A percentile compares a stretch with the other conserved stretches of the same genome.
These are phyloP conservation scores for Eudyptes chrysolophus DNA, from an alignment of 2,113 vertebrate genomes.

Conservation along the genomic window DNA sequence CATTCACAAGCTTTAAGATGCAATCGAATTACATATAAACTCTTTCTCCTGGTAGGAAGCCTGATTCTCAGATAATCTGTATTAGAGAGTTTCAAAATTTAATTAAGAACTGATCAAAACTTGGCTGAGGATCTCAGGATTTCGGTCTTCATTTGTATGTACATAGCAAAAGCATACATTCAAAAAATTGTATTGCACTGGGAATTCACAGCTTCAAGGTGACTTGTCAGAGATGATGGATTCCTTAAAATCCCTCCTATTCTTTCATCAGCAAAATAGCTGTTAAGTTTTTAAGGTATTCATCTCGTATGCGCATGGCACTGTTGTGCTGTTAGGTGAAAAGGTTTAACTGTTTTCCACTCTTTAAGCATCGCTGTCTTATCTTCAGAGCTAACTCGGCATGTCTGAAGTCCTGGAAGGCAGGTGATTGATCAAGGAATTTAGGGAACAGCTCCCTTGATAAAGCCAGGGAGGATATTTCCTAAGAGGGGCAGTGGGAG, in stretches of 20 bases:
- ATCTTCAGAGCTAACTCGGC: constrained; percentile 62
- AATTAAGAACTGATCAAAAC: constrained; percentile 14
- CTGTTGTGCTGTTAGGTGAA: constrained; percentile 52
- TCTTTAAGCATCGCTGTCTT: constrained; percentile 59
- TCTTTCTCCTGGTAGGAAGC: neutral
- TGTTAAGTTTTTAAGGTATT: constrained; percentile 55
- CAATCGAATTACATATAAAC: neutral
- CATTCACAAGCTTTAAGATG: neutral
- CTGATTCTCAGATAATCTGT: neutral
- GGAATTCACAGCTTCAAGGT: constrained; percentile 45
- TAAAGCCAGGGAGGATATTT: constrained; percentile 66
- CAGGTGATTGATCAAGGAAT: constrained; percentile 73
- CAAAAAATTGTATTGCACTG: neutral
- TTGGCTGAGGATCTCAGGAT: neutral
- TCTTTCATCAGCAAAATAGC: constrained; percentile 58
- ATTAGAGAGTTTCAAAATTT: neutral
- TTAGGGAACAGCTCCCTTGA: constrained; percentile 61
- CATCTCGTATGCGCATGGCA: neutral
- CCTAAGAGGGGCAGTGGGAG: constrained; percentile 43
- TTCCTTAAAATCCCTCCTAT: constrained; percentile 55
- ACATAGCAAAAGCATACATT: neutral
- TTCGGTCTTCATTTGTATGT: constrained; percentile 1
- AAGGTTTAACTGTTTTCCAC: constrained; percentile 63
- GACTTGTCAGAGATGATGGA: constrained; percentile 52
- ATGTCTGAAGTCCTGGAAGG: constrained; percentile 65